Base-by-base conservation (phyloP, 2,888 invertebrate species). In the Cerastis rubricosa region DNA sequence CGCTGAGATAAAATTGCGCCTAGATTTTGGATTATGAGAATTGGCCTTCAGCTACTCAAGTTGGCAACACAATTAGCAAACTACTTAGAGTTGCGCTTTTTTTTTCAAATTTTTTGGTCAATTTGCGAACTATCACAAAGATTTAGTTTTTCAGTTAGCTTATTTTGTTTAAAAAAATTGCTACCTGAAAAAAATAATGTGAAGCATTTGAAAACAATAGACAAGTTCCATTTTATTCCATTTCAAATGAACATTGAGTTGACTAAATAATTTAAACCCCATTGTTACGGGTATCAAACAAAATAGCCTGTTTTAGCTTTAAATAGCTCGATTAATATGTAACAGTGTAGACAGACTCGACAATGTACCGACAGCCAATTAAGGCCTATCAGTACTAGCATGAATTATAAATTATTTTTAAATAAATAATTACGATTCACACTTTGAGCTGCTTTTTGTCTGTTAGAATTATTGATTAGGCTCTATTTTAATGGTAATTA, bases 321-420 rank as follows among this genome's bases (percentile, higher is more conserved):
- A 80, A 85, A 75, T 74, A 79, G 74, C 49, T 64, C 68, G 57
- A 85, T 85, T 76, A 83, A 87, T 85, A 79, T 79, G 83, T 85
- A 79, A 66, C 14, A 63, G 76, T 65, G 65, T 79, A 85, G 88
- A 85, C 86, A 87, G 80, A 64, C 83, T 85, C 80, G 88, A 87
- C 88, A 83, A 54, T 73, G 63, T 75, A 83, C 68, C 71, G 85
- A 85, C 84, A 83, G 63, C 49, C 73, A 85, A 85, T 85, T 85
- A 85, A 29, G 43, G 49, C n/a, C 51, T n/a, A 72, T 78, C 76
- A 66, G 51, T 66, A 70, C 49, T 51, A 59, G 45, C 66, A 47
- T 67, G 72, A 76, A 83, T 85, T 73, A 71, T 87, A 76, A 76
- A 87, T 85, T 49, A 54, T 29, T 74, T 49, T 70, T 85, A 79